Base-by-base conservation (phyloP, 2,888 invertebrate genomes). In the Polylopha cassiicola region DNA sequence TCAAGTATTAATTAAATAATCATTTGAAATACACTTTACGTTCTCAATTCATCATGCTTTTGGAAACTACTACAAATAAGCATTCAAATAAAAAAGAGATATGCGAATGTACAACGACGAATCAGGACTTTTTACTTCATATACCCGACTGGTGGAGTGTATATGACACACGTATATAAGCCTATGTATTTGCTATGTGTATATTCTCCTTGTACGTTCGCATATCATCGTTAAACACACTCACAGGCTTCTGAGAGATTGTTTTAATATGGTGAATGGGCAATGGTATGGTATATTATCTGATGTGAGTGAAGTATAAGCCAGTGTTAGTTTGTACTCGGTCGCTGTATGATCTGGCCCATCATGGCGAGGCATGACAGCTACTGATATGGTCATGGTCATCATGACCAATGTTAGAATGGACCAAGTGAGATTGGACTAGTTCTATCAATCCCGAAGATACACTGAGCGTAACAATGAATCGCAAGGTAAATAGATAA, bases 251-350 rank as follows among this genome's bases (percentile, higher is more conserved):
- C 66, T 64, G 65, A 70, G 48, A 62, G 55, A 58, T 62, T 73
- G 63, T 71, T 55, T 64, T 80, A 80, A 75, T 68, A 82, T 77
- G 77, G 87, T 77, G 72, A 79, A 76, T 77, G 73, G 51, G 47
- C 47, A 52, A 55, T 47, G 52, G 52, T 51, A 46, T 53, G n/a
- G n/a, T n/a, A n/a, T n/a, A n/a, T n/a, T n/a, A 58, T 75, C 61
- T 68, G 65, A 82, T 80, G 82, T 85, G 68, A 75, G 81, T 84
- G 80, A 81, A 80, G 82, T 79, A 77, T 74, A 77, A 78, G 74
- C 73, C 75, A 79, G 81, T 84, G 81, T 82, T 58, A 56, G 65
- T 68, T 65, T 81, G 84, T 82, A 61, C 73, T 72, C n/a, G 75
- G 73, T 78, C 60, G 72, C 53, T 74, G 79, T 80, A 74, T 79